Conservation (phyloP, 2,888 invertebrate species). For the Theretra japonica region DNA sequence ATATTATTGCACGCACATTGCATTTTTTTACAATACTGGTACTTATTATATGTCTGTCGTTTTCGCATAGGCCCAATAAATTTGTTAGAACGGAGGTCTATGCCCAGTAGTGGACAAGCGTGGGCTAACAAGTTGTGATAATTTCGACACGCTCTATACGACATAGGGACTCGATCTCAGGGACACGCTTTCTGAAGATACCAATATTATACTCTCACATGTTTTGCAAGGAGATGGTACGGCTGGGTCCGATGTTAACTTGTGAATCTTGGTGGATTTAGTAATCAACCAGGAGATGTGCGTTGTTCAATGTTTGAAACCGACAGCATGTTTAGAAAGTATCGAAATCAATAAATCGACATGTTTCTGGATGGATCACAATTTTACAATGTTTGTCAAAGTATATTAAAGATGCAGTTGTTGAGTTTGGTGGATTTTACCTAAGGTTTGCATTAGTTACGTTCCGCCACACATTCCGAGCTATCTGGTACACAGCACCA, state of each 20-base stretch:
- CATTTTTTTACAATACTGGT: no score
- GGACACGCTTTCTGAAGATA: no score
- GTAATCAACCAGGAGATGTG: neutral
- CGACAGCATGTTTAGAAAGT: conserved; percentile 30
- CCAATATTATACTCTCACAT: no score
- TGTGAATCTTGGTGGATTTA: neutral
- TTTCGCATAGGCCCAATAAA: no score
- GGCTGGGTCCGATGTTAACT: neutral
- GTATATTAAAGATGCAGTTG: conserved; percentile 3
- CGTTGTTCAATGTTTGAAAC: neutral
- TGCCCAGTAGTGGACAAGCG: no score
- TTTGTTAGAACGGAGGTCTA: no score
- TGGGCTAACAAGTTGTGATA: no score
- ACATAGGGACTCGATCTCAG: no score
- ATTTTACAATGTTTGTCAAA: conserved; percentile 8
- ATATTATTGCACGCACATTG: no score
- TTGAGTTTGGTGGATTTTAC: conserved; percentile 12
- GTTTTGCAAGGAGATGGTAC: no score
- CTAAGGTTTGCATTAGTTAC: neutral
- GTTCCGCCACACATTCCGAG: conserved; percentile 4
- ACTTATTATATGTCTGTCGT: no score
- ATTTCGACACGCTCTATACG: no score
- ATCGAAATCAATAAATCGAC: conserved; percentile 24
- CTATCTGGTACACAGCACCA: conserved; percentile 19
- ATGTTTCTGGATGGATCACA: conserved; percentile 20